These are phyloP conservation scores for Regulus satrapa DNA, from an alignment of 2,113 vertebrate genomes.

Conservation along the genomic window DNA sequence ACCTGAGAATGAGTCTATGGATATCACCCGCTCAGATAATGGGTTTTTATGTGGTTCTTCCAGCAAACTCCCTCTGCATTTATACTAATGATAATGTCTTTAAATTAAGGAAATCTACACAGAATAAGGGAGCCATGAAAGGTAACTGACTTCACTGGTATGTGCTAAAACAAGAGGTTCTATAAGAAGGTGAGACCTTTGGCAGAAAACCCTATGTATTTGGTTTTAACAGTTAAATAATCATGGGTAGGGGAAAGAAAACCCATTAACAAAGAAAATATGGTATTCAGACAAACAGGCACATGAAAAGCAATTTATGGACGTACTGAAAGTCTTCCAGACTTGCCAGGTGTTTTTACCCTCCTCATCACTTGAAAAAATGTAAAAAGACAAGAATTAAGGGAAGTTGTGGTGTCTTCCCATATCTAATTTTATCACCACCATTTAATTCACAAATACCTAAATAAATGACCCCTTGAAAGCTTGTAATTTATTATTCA, in stretches of 20 bases:
- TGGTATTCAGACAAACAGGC: neutral
- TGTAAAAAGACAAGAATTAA: neutral
- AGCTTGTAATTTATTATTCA: neutral
- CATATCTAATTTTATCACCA: neutral
- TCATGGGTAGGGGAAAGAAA: neutral
- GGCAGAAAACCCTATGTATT: neutral
- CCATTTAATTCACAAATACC: neutral
- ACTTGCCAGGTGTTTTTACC: neutral
- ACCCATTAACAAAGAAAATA: neutral
- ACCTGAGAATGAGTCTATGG: neutral
- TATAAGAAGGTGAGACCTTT: neutral
- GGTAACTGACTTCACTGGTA: neutral
- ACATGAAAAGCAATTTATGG: neutral
- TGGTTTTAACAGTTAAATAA: neutral
- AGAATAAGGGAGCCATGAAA: neutral
- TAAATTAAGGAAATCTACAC: neutral
- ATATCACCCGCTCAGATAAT: neutral
- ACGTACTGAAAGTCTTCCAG: neutral
- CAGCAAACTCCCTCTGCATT: neutral
- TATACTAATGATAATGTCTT: neutral
- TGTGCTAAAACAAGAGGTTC: neutral
- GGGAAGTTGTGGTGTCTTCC: neutral
- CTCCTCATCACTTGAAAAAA: neutral
- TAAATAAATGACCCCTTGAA: neutral
- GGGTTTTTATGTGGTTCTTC: neutral